phyloP scores from a whole-genome alignment of 2,888 invertebrate genomes.

The Geophilus truncorum region DNA sequence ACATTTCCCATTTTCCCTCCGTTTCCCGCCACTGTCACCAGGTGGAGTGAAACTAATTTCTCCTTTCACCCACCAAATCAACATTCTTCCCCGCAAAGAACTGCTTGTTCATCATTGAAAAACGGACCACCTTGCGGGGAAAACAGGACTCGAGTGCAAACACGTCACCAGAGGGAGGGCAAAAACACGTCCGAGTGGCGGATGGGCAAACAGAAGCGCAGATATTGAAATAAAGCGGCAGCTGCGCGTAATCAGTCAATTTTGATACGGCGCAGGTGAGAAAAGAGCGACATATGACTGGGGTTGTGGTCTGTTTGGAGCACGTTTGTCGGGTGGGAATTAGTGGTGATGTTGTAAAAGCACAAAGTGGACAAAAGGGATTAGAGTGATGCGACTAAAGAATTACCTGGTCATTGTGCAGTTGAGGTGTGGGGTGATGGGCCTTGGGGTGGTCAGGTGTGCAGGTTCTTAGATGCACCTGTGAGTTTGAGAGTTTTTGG shows the following conservation, averaged over 20 bases:
- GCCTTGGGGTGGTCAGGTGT: neutral
- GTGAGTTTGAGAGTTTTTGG: too few relatives aligned
- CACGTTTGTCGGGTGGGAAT: neutral
- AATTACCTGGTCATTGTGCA: too few relatives aligned
- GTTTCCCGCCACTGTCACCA: neutral
- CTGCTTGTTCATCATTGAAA: neutral
- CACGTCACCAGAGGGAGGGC: neutral
- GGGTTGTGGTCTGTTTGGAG: neutral
- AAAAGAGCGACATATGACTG: neutral
- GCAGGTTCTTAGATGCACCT: neutral
- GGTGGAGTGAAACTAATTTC: neutral
- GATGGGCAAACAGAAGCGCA: neutral
- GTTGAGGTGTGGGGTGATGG: neutral
- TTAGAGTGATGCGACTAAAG: neutral
- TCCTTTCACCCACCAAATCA: neutral
- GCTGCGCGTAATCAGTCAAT: neutral
- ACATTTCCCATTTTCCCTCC: neutral
- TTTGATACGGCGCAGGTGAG: neutral
- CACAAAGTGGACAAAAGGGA: neutral
- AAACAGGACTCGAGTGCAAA: too few relatives aligned
- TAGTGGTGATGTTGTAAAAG: neutral
- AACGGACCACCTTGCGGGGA: neutral
- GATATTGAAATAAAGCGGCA: neutral
- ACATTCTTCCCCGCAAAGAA: neutral
- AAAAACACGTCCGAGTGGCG: conserved; percentile 18